Evolutionary conservation across 2,888 invertebrate species (phyloP).

Genomic region (Netelia inedita): DNA sequence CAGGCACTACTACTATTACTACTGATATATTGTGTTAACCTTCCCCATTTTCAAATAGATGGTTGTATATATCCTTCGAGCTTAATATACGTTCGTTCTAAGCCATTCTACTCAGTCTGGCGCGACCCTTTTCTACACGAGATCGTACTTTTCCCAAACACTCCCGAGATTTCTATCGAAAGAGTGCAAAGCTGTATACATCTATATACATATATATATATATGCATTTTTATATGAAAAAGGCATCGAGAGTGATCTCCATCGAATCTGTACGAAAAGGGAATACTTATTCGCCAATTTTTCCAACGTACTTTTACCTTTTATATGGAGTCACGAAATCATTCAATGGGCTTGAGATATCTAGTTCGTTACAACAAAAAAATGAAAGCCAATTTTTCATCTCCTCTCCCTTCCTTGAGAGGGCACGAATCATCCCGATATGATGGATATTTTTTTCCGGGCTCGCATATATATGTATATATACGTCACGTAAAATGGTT

Average conservation of each 20-base stretch:
- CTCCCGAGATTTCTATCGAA: neutral
- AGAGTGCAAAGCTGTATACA: neutral
- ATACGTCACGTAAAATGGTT: constrained; percentile 40
- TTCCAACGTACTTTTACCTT: neutral
- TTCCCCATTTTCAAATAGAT: constrained; percentile 62
- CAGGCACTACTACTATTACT: constrained; percentile 47
- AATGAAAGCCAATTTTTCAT: constrained; percentile 20
- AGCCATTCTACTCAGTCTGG: constrained; percentile 58
- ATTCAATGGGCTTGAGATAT: neutral
- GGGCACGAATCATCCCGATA: constrained; percentile 9
- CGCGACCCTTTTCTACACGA: constrained; percentile 44
- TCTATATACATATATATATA: neutral
- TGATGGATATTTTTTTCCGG: constrained; percentile 18
- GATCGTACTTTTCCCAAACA: constrained; percentile 59
- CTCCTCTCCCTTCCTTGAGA: constrained; percentile 4
- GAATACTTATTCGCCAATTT: neutral
- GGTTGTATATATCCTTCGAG: constrained; percentile 54
- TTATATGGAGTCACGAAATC: neutral
- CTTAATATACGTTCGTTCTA: constrained; percentile 67
- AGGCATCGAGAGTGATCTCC: neutral
- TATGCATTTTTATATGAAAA: neutral
- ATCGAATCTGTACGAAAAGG: neutral
- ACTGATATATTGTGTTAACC: constrained; percentile 37
- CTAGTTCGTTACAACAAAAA: constrained; percentile 8
- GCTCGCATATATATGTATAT: neutral